Evolutionary conservation across 2,888 invertebrate genomes (phyloP), one percentile per base, ranked within the genome.

Genomic region (Hartigia nigra): DNA sequence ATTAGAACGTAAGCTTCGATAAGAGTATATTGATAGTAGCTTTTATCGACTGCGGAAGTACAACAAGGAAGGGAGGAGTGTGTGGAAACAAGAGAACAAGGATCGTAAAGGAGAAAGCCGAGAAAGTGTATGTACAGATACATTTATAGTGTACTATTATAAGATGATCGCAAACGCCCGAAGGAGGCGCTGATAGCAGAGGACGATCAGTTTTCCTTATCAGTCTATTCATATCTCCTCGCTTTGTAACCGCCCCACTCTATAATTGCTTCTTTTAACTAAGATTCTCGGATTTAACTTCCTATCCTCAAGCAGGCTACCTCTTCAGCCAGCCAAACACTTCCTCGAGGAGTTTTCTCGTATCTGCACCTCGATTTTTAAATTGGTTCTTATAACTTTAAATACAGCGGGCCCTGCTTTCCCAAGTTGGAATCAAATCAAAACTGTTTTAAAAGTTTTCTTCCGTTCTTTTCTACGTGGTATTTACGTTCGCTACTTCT

Each of bases 301-400:
- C 77, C 76, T 80, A 55, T 55, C 55, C 55, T 23, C 55, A 55
- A 23, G 55, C 55, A 32, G 31, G 31, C 72, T 31, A 31, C 31
- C 72, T 14, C 72, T 9, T 72, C 72, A 32, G 72, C 72, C 72
- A 32, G 31, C 76, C 78, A 35, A 74, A 78, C 74, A 74, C 75
- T 75, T 70, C 75, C 75, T 31, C 39, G 34, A 55, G 55, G 77
- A 78, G 70, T 75, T 78, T 78, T 75, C 74, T 36, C 78, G 83
- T 85, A 85, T 86, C 83, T 83, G 78, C 83, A 82, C 84, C 83
- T 81, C 82, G 85, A 88, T 91, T 91, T 89, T 91, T 91, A 90
- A 90, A 90, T 90, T 90, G 89, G 86, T 90, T 91, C 89, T 91
- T 90, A 90, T 88, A 90, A 91, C 87, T 90, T 90, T 88, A 87